phyloP scores from a whole-genome alignment of 92 coral and sea anemone genomes.

The Epizoanthus illoricatus region DNA sequence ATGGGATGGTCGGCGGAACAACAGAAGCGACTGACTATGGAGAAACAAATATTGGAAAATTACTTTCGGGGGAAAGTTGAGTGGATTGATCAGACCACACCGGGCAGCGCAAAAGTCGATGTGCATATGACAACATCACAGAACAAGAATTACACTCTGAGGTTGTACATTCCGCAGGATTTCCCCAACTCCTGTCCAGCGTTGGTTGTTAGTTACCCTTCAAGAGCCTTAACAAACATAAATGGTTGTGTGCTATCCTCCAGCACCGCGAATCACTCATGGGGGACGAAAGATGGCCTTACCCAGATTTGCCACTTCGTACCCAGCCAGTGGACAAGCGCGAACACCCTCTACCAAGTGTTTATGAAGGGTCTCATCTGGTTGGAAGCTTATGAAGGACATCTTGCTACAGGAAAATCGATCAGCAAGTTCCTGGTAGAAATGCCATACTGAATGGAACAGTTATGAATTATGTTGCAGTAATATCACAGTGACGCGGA shows the following conservation, averaged over 20 bases:
- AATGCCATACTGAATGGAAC: constrained; percentile 8
- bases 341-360: constrained; percentile 74
- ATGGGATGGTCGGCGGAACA: constrained; percentile 50
- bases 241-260: constrained; percentile 21
- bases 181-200: constrained; percentile 61
- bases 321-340: constrained; percentile 56
- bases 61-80: constrained; percentile 40
- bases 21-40: constrained; percentile 39
- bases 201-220: constrained; percentile 51
- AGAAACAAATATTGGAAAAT: constrained; percentile 27
- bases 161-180: constrained; percentile 48
- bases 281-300: constrained; percentile 46
- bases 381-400: constrained; percentile 84
- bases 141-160: constrained; percentile 49
- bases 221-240: constrained; percentile 28
- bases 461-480: too few relatives aligned
- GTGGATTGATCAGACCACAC: constrained; percentile 18
- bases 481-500: too few relatives aligned
- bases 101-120: constrained; percentile 45
- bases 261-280: constrained; percentile 39
- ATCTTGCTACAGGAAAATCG: constrained; percentile 64
- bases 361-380: constrained; percentile 77
- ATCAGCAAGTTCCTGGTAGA: constrained; percentile 51
- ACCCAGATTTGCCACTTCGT: constrained; percentile 63
- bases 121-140: constrained; percentile 50